Evolutionary conservation across 1,140 invertebrate genomes (phyloP).

Genomic region (Onthophagus taurus): DNA sequence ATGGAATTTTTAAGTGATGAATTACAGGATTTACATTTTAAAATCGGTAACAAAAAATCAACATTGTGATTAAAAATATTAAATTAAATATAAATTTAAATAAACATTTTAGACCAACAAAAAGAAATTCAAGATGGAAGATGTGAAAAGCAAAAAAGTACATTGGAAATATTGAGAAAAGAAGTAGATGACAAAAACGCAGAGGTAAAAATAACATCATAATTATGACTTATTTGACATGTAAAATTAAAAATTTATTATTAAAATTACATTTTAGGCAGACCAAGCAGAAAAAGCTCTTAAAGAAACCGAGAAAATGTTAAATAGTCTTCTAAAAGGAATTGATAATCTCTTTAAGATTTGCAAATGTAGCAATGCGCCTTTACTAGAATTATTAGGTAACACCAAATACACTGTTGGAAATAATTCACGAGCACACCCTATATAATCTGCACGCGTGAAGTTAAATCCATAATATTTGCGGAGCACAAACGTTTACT

Average conservation of each 20-base stretch:
- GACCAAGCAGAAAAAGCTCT: slow-evolving; percentile 39
- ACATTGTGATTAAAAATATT: neutral
- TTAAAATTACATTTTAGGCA: too few relatives aligned
- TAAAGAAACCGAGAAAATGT: slow-evolving; percentile 37
- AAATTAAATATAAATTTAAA: neutral
- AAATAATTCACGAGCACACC: too few relatives aligned
- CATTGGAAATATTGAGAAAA: slow-evolving; percentile 35
- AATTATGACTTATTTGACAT: too few relatives aligned
- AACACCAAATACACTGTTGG: too few relatives aligned
- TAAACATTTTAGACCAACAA: slow-evolving; percentile 32
- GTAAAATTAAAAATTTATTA: too few relatives aligned
- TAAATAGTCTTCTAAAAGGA: slow-evolving; percentile 45
- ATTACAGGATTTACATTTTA: slow-evolving; percentile 21
- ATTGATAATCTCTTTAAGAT: slow-evolving; percentile 51
- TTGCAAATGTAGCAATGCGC: slow-evolving; percentile 56
- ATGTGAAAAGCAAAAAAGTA: slow-evolving; percentile 41
- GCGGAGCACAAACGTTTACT: too few relatives aligned
- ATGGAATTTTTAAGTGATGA: slow-evolving; percentile 48
- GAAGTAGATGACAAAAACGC: slow-evolving; percentile 36
- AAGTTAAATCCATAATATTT: too few relatives aligned
- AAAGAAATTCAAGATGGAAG: slow-evolving; percentile 39
- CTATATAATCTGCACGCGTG: too few relatives aligned
- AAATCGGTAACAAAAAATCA: slow-evolving; percentile 17
- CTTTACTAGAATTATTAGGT: slow-evolving; percentile 58
- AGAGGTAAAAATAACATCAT: slow-evolving; percentile 9